A percentile compares a stretch with the other conserved stretches of the same genome.
These are phyloP conservation scores for Capra hircus DNA, from an alignment of 2,113 vertebrate genomes.

Conservation along the genomic window DNA sequence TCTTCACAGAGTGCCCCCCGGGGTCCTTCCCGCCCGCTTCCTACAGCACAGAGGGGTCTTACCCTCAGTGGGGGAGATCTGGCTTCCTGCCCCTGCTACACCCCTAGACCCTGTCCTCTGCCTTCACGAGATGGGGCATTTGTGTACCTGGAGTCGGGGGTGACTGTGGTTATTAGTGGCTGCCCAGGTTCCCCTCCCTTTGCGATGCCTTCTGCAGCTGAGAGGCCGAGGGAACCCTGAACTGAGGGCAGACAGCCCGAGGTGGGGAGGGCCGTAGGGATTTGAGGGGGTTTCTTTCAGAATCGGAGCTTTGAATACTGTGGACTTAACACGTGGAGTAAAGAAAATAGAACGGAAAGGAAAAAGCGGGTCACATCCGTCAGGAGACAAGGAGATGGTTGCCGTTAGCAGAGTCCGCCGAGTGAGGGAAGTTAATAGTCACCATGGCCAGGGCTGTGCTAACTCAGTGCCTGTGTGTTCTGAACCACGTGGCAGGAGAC, in stretches of 20 bases:
- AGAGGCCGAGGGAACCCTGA: not conserved
- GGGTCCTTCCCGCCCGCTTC: not conserved
- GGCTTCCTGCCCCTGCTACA: not conserved
- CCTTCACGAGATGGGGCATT: not conserved
- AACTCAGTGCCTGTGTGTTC: fast-evolving
- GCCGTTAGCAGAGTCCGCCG: not conserved
- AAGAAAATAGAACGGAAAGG: not conserved
- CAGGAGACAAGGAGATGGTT: not conserved
- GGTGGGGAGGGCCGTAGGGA: not conserved
- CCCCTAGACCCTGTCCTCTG: too few species aligned
- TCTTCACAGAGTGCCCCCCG: not conserved
- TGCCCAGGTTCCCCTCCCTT: not conserved
- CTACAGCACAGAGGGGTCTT: not conserved
- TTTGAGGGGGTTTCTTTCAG: not conserved
- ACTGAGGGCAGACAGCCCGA: fast-evolving
- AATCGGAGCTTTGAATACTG: fast-evolving
- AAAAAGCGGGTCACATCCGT: not conserved
- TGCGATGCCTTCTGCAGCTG: fast-evolving
- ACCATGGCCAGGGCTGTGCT: fast-evolving
- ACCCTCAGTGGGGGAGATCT: too few species aligned
- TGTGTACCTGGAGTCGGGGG: not conserved
- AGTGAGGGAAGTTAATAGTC: not conserved
- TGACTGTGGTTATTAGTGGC: not conserved
- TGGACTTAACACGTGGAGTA: not conserved
- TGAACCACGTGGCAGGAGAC: fast-evolving